Base-by-base conservation (phyloP, 2,797 vertebrate species). In the Sarcoramphus papa region DNA sequence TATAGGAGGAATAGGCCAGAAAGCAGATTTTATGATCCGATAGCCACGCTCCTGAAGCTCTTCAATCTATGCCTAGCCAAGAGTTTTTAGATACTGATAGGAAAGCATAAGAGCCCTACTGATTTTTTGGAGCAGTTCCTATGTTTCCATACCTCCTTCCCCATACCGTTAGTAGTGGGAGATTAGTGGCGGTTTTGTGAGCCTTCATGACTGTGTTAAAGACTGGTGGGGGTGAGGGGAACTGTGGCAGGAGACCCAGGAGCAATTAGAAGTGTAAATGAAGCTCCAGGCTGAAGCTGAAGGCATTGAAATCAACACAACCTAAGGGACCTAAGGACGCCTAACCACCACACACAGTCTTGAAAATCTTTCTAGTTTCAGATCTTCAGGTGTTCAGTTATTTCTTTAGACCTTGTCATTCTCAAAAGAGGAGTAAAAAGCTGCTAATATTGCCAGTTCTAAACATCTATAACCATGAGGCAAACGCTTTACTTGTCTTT, bases 281-380 rank as follows among this genome's bases (percentile, higher is more conserved):
- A 65, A 68, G 65, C 24, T 87, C 18, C 68, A 60, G 31, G 60
- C 3, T 68, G n/a, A 80, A 84, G 69, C 17, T 45, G 43, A 47
- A 79, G 22, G 9, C 25, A 30, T 12, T n/a, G n/a, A 72, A 72
- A 89, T 51, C 62, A 72, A 45, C 22, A 60, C 4, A 70, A 8
- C 4, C 19, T 33, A 45, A 77, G 17, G 14, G 18, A 78, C 10
- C 10, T 4, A 37, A 30, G 10, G n/a, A 56, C 14, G 21, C 18
- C 48, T 63, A 37, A 33, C 7, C 18, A 50, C 4, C 25, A 50
- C 28, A 50, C 14, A 7, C 0, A 0, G 2, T 48, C 21, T 30
- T 83, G 48, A 7, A 80, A 92, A 70, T 50, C 17, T 80, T 77
- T 80, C 59, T 43, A 6, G 12, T 54, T 91, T 87, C 60, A 63